Evolutionary conservation across 2,113 vertebrate genomes (phyloP).

Genomic region (Poeciliopsis occidentalis): DNA sequence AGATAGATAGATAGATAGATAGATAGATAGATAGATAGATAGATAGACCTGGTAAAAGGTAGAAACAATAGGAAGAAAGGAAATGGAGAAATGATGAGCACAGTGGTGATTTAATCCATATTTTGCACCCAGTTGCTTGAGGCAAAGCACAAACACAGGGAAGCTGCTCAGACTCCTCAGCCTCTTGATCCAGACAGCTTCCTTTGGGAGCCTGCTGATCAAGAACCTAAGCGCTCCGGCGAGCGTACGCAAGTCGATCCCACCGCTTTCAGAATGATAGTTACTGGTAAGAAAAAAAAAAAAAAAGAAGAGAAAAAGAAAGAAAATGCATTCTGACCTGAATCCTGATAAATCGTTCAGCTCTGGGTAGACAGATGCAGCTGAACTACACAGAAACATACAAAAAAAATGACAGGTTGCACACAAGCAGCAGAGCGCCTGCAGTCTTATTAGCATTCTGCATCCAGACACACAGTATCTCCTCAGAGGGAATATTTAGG

Average conservation of each 20-base stretch:
- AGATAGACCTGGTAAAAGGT: neutral
- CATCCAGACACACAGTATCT: conserved; percentile 31
- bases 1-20: no score
- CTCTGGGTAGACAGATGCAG: conserved; percentile 1
- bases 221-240: conserved; percentile 31
- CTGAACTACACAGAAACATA: conserved; percentile 1
- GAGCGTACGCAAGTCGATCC: conserved; percentile 41
- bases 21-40: no score
- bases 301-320: neutral
- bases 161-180: conserved; percentile 19
- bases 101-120: conserved; percentile 36
- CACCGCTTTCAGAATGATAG: conserved; percentile 47
- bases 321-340: conserved; percentile 28
- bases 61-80: neutral
- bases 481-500: conserved; percentile 16
- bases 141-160: conserved; percentile 15
- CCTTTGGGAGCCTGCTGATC: conserved; percentile 30
- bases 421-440: conserved; percentile 20
- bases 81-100: conserved; percentile 4
- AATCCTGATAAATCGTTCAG: conserved; percentile 31
- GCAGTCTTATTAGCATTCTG: conserved; percentile 58
- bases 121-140: conserved; percentile 26
- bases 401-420: conserved; percentile 35
- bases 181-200: conserved; percentile 24
- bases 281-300: conserved; percentile 7